These are phyloP conservation scores for Argentina silus DNA, from an alignment of 2,797 vertebrate genomes.

Conservation along the genomic window DNA sequence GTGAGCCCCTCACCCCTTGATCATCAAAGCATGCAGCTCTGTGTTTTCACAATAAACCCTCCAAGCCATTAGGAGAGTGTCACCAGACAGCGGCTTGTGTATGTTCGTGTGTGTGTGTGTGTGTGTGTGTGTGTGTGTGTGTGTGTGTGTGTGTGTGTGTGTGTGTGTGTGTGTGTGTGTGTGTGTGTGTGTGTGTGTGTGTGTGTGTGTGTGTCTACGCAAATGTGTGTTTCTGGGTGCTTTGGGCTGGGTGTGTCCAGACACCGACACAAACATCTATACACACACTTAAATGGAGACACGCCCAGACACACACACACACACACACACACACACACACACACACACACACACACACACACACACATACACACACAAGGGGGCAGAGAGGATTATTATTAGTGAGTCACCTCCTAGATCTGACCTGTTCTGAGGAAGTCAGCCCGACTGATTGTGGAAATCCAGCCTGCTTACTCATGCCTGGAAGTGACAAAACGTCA, in stretches of 20 bases:
- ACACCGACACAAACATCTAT: not conserved
- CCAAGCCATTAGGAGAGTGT: too few relatives aligned
- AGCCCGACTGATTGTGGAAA: not conserved
- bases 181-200: not conserved
- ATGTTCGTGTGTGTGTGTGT: too few relatives aligned
- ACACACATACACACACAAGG: conserved; percentile 28
- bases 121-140: too few relatives aligned
- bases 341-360: conserved; percentile 1
- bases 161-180: too few relatives aligned
- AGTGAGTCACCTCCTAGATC: conserved; percentile 52
- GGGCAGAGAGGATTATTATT: conserved; percentile 42
- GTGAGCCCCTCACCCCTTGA: too few relatives aligned
- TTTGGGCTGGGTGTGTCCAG: not conserved
- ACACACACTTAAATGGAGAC: too few relatives aligned
- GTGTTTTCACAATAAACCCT: too few relatives aligned
- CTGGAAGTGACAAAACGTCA: conserved; percentile 45
- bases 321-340: conserved; percentile 1
- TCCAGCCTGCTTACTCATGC: conserved; percentile 54
- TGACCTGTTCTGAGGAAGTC: conserved; percentile 54
- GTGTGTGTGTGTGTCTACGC: not conserved
- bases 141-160: too few relatives aligned
- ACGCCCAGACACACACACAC: not conserved
- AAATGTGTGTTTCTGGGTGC: not conserved
- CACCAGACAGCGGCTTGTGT: too few relatives aligned
- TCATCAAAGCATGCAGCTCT: too few relatives aligned